Evolutionary conservation across 2,888 invertebrate genomes (phyloP).

Genomic region (Eudemis profundana): DNA sequence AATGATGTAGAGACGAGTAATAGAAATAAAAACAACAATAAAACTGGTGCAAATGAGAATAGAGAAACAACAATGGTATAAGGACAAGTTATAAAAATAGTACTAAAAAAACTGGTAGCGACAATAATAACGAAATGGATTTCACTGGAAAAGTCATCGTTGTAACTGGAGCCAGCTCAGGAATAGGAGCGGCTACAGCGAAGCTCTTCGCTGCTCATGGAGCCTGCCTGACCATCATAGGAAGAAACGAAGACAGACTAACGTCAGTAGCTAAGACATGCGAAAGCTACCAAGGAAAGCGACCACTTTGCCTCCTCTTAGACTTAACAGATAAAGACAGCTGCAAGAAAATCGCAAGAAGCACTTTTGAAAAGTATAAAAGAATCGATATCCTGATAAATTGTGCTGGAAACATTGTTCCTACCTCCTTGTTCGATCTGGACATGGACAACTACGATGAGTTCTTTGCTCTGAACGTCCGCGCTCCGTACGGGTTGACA

Average conservation of each 20-base stretch:
- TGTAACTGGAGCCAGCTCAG: slow-evolving; percentile 46
- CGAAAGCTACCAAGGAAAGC: slow-evolving; percentile 31
- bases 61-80: too few relatives aligned
- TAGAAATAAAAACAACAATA: too few relatives aligned
- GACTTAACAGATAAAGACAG: slow-evolving; percentile 41
- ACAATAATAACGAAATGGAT: slow-evolving; percentile 42
- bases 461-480: slow-evolving; percentile 42
- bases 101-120: too few relatives aligned
- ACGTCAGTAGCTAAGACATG: slow-evolving; percentile 36
- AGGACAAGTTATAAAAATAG: too few relatives aligned
- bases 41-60: too few relatives aligned
- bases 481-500: slow-evolving; percentile 45
- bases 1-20: too few relatives aligned
- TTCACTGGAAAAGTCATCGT: slow-evolving; percentile 46
- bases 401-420: slow-evolving; percentile 44
- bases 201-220: slow-evolving; percentile 44
- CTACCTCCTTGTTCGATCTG: slow-evolving; percentile 45
- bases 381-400: slow-evolving; percentile 45
- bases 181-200: slow-evolving; percentile 45
- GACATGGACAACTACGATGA: slow-evolving; percentile 45
- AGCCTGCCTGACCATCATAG: slow-evolving; percentile 40
- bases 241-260: slow-evolving; percentile 44
- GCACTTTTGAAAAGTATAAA: slow-evolving; percentile 42
- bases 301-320: slow-evolving; percentile 37
- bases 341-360: slow-evolving; percentile 42